Evolutionary conservation across 2,113 vertebrate species (phyloP).

Genomic region (Caranx melampygus): DNA sequence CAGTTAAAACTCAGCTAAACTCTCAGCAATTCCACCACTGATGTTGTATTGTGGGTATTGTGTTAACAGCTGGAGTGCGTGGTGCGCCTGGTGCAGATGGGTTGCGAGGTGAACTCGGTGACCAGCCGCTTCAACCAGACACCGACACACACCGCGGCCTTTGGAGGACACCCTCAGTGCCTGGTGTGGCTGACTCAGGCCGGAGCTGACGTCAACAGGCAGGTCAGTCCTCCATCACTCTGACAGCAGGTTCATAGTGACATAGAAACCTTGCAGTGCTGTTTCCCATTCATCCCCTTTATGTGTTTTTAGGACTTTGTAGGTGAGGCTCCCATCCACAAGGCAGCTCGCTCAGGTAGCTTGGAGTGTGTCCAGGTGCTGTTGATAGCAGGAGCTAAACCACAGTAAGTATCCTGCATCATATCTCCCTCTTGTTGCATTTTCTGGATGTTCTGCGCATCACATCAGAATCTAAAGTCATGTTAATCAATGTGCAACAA

Average conservation of each 20-base stretch:
- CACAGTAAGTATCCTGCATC: slow-evolving; percentile 88
- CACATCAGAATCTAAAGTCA: too few species aligned
- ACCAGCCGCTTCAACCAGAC: slow-evolving; percentile 95
- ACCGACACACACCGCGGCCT: slow-evolving; percentile 93
- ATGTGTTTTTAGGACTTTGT: slow-evolving; percentile 90
- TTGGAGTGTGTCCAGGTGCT: slow-evolving; percentile 94
- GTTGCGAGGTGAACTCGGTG: slow-evolving; percentile 90
- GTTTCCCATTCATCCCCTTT: neutral
- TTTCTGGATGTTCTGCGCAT: too few species aligned
- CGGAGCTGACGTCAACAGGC: slow-evolving; percentile 93
- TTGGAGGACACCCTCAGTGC: slow-evolving; percentile 95
- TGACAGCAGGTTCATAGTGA: too few species aligned
- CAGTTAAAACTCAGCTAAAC: too few species aligned
- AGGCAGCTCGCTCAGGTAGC: slow-evolving; percentile 95
- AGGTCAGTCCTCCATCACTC: slow-evolving; percentile 81
- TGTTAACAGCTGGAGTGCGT: slow-evolving; percentile 92
- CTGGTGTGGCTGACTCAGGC: slow-evolving; percentile 94
- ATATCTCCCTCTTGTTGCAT: too few species aligned
- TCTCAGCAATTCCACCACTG: neutral
- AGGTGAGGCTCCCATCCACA: slow-evolving; percentile 96
- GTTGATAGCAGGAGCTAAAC: slow-evolving; percentile 90
- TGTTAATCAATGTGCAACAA: too few species aligned
- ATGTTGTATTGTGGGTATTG: neutral
- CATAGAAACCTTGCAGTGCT: too few species aligned
- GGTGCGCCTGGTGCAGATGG: slow-evolving; percentile 90